Evolutionary conservation across 2,888 invertebrate species (phyloP), one percentile per base, ranked within the genome.

Genomic region (Amphimallon solstitiale): DNA sequence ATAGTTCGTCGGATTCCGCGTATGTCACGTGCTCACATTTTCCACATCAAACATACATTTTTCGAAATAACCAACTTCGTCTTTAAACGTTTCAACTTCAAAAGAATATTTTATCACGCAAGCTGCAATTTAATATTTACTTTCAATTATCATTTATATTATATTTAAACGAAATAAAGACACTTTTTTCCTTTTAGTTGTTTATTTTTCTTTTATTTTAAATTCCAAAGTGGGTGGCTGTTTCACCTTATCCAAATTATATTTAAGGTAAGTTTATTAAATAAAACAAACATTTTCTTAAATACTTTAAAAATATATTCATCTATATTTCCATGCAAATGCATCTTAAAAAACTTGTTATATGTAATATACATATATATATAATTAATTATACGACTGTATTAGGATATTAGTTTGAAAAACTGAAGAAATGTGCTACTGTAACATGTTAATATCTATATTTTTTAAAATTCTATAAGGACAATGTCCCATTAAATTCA

Each of bases 21-120:
- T 29, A 37, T 52, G 70, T 65, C 71, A 74, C 74, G 74, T 74
- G 74, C 60, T 72, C 67, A 23, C 35, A 34, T 35, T 46, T 60
- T 60, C 60, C 38, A 29, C 38, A 29, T 23, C 43, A 40, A 56
- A 56, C 56, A 49, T 48, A 21, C 35, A 48, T 37, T 62, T 49
- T 49, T 15, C 4, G 10, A 54, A 54, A 21, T 64, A 64, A 54
- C 35, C 12, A 17, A 40, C 38, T 23, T 15, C 37, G 40, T 46
- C 7, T n/a, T 12, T 9, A 12, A 14, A 23, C 54, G 19, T 5
- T 43, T 4, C 12, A 38, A 38, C 37, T 34, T 51, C 10, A 6
- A 6, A 38, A 19, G 10, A 45, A 17, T 17, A 19, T 7, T 17
- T 10, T 15, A 48, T 4, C 21, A 51, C 51, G 51, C 7, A 3